Evolutionary conservation across 2,113 vertebrate species (phyloP).

Genomic region (Zosterops borbonicus): DNA sequence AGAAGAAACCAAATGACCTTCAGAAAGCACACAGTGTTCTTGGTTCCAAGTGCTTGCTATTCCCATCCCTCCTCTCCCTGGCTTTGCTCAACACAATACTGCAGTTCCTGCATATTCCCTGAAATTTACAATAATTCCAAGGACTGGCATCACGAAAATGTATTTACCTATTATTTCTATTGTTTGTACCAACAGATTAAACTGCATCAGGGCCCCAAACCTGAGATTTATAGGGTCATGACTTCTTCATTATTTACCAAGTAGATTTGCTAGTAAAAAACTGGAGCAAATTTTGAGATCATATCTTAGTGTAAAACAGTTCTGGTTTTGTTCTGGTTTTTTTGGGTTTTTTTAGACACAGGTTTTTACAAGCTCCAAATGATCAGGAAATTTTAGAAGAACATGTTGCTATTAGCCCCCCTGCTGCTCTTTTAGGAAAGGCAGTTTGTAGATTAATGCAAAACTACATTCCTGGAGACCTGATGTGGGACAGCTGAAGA

Average conservation of each 20-base stretch:
- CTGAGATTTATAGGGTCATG: neutral
- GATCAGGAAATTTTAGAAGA: neutral
- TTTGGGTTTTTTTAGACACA: neutral
- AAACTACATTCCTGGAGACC: neutral
- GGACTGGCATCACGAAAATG: neutral
- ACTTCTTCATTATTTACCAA: neutral
- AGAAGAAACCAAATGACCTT: slow-evolving; percentile 2
- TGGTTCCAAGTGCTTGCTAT: neutral
- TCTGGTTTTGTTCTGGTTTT: no score
- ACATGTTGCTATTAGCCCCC: neutral
- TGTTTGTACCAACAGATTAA: neutral
- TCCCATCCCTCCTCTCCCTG: neutral
- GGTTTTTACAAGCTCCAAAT: neutral
- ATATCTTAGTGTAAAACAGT: neutral
- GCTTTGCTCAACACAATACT: neutral
- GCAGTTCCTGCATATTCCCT: neutral
- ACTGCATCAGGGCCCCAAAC: neutral
- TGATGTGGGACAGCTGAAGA: neutral
- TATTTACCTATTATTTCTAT: neutral
- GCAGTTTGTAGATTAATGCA: neutral
- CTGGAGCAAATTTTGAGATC: neutral
- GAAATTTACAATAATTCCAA: neutral
- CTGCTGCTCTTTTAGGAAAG: neutral
- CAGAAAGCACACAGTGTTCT: neutral
- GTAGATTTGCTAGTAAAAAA: neutral